Base-by-base conservation (phyloP, 2,888 invertebrate species). In the Hirudinaria manillensis region DNA sequence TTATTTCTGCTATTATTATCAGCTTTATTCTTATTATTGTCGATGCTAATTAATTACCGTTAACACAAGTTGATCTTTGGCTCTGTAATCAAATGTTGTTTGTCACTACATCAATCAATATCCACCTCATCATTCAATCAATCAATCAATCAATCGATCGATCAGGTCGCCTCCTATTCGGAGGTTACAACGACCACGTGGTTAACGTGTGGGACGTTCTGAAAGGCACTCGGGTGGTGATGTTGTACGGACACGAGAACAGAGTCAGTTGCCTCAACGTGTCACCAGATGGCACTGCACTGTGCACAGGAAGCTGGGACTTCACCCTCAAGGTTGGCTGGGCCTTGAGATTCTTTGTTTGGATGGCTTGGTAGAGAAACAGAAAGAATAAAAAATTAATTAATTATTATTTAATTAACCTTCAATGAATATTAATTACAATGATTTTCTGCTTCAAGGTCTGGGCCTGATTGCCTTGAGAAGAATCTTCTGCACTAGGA, bases 191-290 rank as follows among this genome's bases (percentile, higher is more conserved):
- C 85, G 99, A 99, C 87, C 96, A 98, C 87, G 97, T 96, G 53
- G 94, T 98, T 74, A 94, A 96, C 87, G 92, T 96, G 53, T 99
- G 99, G 99, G 99, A 99, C 87, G 94, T 95, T 55, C 88, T 99
- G 79, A 98, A 98, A 85, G 65, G 34, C 4, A 73, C 34, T 7
- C 89, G 97, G 78, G 91, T 95, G 71, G 91, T 93, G 83, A 89
- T 95, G 80, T 87, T 97, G 76, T 94, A 94, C 86, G 96, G 95
- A 0, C 97, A 97, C 87, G 97, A 97, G 87, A 96, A 97, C 87
- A 89, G 96, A 82, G 94, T 96, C 66, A 92, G 84, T 76, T 87
- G 87, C 81, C 89, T 95, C 78, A 83, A 84, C 86, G 92, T 95
- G 61, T 94, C 97, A 76, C 97, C 97, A 71, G 98, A 99, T 88